These are phyloP conservation scores for Sphenopsis melanotis DNA, from an alignment of 2,797 vertebrate genomes.

Conservation along the genomic window DNA sequence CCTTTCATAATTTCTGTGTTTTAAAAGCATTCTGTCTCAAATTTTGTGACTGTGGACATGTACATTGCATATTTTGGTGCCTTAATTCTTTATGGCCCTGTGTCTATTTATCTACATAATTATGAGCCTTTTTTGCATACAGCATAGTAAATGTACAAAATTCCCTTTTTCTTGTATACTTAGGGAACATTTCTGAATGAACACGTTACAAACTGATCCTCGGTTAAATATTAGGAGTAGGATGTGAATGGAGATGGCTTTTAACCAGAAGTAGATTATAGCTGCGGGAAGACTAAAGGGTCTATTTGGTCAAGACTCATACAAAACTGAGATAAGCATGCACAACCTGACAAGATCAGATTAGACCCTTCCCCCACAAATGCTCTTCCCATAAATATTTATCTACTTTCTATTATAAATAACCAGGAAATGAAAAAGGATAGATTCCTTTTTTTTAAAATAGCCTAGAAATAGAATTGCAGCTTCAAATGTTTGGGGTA, in stretches of 20 bases:
- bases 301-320: conserved; percentile 63
- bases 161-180: background rate
- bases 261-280: conserved; percentile 65
- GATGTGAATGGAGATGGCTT: conserved; percentile 50
- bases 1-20: background rate
- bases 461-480: conserved; percentile 11
- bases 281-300: conserved; percentile 45
- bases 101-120: background rate
- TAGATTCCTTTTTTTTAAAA: background rate
- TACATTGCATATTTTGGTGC: background rate
- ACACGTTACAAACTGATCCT: conserved; percentile 34
- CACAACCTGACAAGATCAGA: conserved; percentile 52
- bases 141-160: background rate
- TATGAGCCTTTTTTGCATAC: background rate
- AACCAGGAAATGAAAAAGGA: conserved; percentile 46
- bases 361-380: conserved; percentile 47
- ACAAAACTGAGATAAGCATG: conserved; percentile 62
- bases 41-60: background rate
- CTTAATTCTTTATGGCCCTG: background rate
- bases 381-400: conserved; percentile 60
- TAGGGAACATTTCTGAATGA: conserved; percentile 40
- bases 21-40: background rate
- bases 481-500: background rate
- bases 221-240: conserved; percentile 44
- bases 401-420: conserved; percentile 56